These are phyloP conservation scores for Dorcus parallelipipedus DNA, from an alignment of 2,888 invertebrate species.

Conservation along the genomic window DNA sequence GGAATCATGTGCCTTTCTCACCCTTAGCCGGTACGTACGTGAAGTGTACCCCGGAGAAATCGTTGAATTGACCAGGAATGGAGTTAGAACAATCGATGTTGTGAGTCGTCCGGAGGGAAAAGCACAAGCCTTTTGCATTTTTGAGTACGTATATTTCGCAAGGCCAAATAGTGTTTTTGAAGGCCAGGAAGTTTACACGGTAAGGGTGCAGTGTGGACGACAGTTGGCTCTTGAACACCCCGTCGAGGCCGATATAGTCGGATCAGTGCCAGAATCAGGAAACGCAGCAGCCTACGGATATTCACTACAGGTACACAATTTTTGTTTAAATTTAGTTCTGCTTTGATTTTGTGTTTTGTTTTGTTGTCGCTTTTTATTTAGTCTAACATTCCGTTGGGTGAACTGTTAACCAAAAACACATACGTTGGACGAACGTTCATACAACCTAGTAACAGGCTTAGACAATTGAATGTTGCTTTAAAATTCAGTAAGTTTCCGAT, in stretches of 20 bases:
- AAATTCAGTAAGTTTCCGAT: constrained; percentile 70
- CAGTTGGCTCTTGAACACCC: constrained; percentile 88
- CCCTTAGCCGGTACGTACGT: constrained; percentile 84
- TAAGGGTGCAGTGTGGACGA: constrained; percentile 87
- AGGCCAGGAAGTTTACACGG: constrained; percentile 94
- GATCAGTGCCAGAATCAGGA: constrained; percentile 95
- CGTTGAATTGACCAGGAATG: constrained; percentile 84
- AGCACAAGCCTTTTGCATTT: constrained; percentile 93
- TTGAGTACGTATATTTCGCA: constrained; percentile 99
- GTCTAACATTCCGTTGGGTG: constrained; percentile 87
- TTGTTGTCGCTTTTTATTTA: constrained; percentile 44
- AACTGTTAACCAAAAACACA: constrained; percentile 92
- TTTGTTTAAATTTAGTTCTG: background rate
- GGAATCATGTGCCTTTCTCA: constrained; percentile 93
- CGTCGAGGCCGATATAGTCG: constrained; percentile 91
- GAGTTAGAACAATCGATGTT: constrained; percentile 81
- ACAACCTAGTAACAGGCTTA: constrained; percentile 86
- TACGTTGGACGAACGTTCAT: constrained; percentile 98
- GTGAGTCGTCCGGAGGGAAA: constrained; percentile 76
- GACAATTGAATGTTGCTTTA: constrained; percentile 91
- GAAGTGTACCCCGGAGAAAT: constrained; percentile 97
- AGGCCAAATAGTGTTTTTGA: constrained; percentile 93
- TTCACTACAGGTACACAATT: constrained; percentile 69
- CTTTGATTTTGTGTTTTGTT: constrained; percentile 4
- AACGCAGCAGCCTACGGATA: constrained; percentile 97